Evolutionary conservation across 2,888 invertebrate species (phyloP), one percentile per base, ranked within the genome.

Genomic region (Tenthredo amoena): DNA sequence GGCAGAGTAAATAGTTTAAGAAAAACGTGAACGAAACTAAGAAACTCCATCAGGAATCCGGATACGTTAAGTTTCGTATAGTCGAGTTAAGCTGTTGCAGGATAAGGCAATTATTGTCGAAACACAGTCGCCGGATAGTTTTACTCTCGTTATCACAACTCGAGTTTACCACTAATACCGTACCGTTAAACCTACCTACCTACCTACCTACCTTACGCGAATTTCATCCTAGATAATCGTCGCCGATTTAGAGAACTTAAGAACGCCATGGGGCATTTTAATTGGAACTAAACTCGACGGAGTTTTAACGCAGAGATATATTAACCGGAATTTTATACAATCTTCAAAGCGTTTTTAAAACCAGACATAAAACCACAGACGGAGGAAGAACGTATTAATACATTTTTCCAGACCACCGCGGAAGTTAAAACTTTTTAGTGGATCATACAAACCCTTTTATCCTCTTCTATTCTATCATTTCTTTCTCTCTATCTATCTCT

Each of bases 221-320:
- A 50, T 77, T 77, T 77, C 55, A 55, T 77, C 55, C 77, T 18
- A 50, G 55, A 47, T 55, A 55, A 77, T 50, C 77, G 34, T 50
- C 18, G 18, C 21, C 77, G 50, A 47, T 77, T 77, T 77, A 15
- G 34, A 50, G 12, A 77, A 55, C 26, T 55, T 55, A 18, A 10
- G 15, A 18, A 55, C 55, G 50, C n/a, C 21, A 40, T 40, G 43
- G 43, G 21, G 2, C 0, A 72, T 21, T 43, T 76, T 76, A 21
- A 76, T 76, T 76, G 47, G 26, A 76, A 15, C 47, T 76, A 21
- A 76, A 50, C 26, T 43, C 10, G 10, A 12, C 21, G 21, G 10
- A 76, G 43, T 26, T 76, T 62, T 3, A 12, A 62, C 21, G 62
- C 26, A 5, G 26, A 62, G 4, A 62, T 26, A 26, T 10, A 26